Evolutionary conservation across 1,140 invertebrate species (phyloP).

Genomic region (Cherax destructor): DNA sequence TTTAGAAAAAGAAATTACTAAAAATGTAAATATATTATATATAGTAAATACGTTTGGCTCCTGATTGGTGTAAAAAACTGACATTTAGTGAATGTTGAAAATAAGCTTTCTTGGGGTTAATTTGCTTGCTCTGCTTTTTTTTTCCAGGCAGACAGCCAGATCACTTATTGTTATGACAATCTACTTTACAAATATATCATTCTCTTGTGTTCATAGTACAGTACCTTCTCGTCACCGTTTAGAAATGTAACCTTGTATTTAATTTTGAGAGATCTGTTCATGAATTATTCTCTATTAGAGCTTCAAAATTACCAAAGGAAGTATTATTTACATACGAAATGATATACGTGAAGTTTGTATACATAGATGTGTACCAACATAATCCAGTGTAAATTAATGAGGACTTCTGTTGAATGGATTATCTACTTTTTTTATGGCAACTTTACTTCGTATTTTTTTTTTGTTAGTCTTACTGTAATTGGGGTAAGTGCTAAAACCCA

Average conservation of each 20-base stretch:
- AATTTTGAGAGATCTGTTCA: not conserved
- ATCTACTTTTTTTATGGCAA: too few relatives aligned
- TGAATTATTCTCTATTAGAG: not conserved
- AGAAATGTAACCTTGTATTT: not conserved
- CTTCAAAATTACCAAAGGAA: not conserved
- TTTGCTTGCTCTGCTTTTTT: constrained; percentile 29
- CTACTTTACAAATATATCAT: constrained; percentile 18
- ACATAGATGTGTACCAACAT: too few relatives aligned
- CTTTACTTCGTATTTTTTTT: too few relatives aligned
- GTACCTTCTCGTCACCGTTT: not conserved
- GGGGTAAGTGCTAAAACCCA: too few relatives aligned
- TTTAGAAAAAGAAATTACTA: not conserved
- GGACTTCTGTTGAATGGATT: too few relatives aligned
- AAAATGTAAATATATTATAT: not conserved
- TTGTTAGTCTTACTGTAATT: too few relatives aligned
- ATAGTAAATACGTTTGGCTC: not conserved
- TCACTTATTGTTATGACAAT: constrained; percentile 13
- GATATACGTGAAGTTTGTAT: not conserved
- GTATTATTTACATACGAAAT: not conserved
- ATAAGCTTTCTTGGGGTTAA: constrained; percentile 20
- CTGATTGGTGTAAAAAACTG: not conserved
- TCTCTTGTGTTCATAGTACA: not conserved
- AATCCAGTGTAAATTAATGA: too few relatives aligned
- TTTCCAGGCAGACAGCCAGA: constrained; percentile 4
- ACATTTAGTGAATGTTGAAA: constrained; percentile 20